Evolutionary conservation across 1,140 invertebrate genomes (phyloP).

Genomic region (Tetramorium alpestre): DNA sequence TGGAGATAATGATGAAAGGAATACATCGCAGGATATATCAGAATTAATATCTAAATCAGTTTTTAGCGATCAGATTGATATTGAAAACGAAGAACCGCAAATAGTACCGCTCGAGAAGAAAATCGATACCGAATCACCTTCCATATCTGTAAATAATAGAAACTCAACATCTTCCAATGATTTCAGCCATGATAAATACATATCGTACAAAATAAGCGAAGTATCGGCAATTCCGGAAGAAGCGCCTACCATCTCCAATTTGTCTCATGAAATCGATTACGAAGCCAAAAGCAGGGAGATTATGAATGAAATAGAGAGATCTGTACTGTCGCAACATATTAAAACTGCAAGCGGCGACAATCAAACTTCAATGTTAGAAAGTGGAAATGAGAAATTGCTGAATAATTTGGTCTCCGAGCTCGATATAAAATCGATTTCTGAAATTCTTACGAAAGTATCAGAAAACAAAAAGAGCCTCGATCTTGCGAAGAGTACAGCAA

Average conservation of each 20-base stretch:
- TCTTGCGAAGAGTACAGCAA: background rate
- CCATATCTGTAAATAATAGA: background rate
- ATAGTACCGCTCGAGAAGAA: background rate
- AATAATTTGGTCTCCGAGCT: conserved; percentile 74
- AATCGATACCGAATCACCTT: conserved; percentile 8
- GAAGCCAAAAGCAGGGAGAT: conserved; percentile 81
- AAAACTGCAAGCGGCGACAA: conserved; percentile 66
- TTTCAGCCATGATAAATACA: conserved; percentile 26
- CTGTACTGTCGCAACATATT: conserved; percentile 78
- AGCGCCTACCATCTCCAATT: conserved; percentile 50
- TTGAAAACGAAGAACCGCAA: background rate
- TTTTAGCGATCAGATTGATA: conserved; percentile 46
- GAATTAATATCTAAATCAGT: conserved; percentile 75
- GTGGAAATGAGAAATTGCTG: conserved; percentile 74
- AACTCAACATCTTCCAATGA: conserved; percentile 37
- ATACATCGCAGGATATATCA: conserved; percentile 79
- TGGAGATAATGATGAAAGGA: conserved; percentile 68
- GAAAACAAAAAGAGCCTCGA: conserved; percentile 50
- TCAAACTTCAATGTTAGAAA: conserved; percentile 63
- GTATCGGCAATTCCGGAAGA: conserved; percentile 68
- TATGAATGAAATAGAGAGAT: conserved; percentile 81
- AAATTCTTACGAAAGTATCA: conserved; percentile 75
- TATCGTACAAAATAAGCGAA: conserved; percentile 57
- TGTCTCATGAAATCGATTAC: conserved; percentile 77
- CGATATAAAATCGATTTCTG: conserved; percentile 78